Percentiles rank a stretch among this genome's conserved stretches.
Conservation (phyloP, 2,888 invertebrate species). For the Galerucella pusilla region DNA sequence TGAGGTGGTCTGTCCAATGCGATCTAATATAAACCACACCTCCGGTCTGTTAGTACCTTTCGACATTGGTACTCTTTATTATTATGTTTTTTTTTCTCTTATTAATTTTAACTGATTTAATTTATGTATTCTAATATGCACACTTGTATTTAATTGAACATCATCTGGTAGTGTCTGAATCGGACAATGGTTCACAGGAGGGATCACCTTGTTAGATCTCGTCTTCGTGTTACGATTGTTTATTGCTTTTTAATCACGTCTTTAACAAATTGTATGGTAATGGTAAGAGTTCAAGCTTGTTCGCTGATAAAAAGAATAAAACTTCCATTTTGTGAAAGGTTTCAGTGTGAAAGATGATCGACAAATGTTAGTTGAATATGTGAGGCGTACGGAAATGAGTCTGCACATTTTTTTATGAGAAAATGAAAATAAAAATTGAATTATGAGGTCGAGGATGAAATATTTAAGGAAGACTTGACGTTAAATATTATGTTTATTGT, state of each 20-base stretch:
- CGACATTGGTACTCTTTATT: conserved; percentile 17
- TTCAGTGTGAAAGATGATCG: no score
- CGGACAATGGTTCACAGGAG: conserved; percentile 46
- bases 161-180: conserved; percentile 42
- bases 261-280: neutral
- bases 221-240: conserved; percentile 8
- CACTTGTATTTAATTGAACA: conserved; percentile 49
- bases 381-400: no score
- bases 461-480: no score
- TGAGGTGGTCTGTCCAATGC: conserved; percentile 36
- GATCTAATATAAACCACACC: conserved; percentile 29
- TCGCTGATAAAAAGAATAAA: neutral
- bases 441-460: no score
- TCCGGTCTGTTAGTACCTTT: conserved; percentile 23
- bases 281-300: neutral
- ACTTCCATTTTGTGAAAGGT: no score
- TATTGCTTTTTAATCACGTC: neutral
- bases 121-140: conserved; percentile 39
- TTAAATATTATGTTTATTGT: no score
- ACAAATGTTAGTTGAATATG: no score
- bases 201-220: conserved; percentile 28
- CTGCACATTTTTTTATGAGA: no score
- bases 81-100: conserved; percentile 21
- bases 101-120: conserved; percentile 22
- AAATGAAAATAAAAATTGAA: no score